phyloP scores from a whole-genome alignment of 2,797 vertebrate species.

The Pantherophis vulpinus region DNA sequence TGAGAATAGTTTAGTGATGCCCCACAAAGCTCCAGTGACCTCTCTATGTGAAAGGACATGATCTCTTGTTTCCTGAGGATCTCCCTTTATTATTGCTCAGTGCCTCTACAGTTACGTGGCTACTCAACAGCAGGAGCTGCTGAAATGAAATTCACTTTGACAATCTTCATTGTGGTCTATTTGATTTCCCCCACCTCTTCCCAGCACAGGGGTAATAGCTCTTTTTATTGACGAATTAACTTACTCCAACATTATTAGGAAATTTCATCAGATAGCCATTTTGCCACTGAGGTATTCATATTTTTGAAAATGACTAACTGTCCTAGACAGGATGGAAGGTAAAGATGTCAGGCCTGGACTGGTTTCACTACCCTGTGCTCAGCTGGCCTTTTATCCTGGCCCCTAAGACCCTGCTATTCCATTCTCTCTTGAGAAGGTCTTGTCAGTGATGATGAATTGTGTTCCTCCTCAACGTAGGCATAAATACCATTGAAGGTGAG shows the following conservation, averaged over 20 bases:
- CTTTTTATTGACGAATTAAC: neutral
- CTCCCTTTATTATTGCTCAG: neutral
- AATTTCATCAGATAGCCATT: neutral
- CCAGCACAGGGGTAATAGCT: neutral
- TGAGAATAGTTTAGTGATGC: neutral
- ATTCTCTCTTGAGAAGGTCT: conserved; percentile 56
- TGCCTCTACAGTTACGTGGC: neutral
- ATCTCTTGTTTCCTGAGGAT: neutral
- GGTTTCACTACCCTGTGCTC: conserved; percentile 26
- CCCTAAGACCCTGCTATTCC: conserved; percentile 45
- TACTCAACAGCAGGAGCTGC: neutral
- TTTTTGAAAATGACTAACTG: conserved; percentile 32
- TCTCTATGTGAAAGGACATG: neutral
- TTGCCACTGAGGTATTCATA: rapidly evolving
- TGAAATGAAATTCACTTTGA: neutral
- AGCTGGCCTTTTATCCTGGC: conserved; percentile 42
- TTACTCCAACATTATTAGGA: neutral
- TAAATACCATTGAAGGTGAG: conserved; percentile 41
- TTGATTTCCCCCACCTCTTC: neutral
- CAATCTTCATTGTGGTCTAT: neutral
- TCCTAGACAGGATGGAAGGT: neutral
- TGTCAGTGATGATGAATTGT: conserved; percentile 70
- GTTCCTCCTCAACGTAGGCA: conserved; percentile 48
- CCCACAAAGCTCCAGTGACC: neutral
- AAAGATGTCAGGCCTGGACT: conserved; percentile 15